Conservation (phyloP, 1,140 invertebrate genomes). For the Eufriesea mexicana region DNA sequence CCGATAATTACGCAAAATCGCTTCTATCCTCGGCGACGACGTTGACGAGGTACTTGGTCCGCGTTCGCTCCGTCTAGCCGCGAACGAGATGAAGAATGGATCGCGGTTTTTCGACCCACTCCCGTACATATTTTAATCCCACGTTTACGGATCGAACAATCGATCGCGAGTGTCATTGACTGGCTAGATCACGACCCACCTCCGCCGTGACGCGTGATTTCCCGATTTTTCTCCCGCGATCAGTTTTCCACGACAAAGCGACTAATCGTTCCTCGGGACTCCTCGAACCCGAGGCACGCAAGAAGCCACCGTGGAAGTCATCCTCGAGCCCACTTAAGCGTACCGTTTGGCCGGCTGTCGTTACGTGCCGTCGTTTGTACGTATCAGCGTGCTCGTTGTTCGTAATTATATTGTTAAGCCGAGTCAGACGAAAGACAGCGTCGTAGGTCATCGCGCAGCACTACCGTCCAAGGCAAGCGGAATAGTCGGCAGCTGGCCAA, state of each 20-base stretch:
- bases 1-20: constrained; percentile 16
- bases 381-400: constrained; percentile 36
- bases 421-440: constrained; percentile 44
- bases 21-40: neutral
- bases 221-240: neutral
- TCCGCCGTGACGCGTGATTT: neutral
- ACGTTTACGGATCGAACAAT: too few species aligned
- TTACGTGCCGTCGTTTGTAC: constrained; percentile 50
- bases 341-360: constrained; percentile 18
- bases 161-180: too few species aligned
- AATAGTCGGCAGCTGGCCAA: constrained; percentile 37
- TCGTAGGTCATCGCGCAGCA: neutral
- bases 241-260: neutral
- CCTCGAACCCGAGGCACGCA: neutral
- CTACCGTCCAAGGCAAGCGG: neutral
- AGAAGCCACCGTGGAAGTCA: neutral
- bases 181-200: too few species aligned
- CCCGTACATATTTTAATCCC: too few species aligned
- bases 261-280: neutral
- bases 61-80: too few species aligned
- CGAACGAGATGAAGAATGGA: too few species aligned
- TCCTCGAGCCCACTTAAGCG: constrained; percentile 33
- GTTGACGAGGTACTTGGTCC: too few species aligned
- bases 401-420: constrained; percentile 62
- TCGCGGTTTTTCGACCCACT: too few species aligned